Base-by-base conservation (phyloP, 2,797 vertebrate genomes). In the Gobionotothen gibberifrons region DNA sequence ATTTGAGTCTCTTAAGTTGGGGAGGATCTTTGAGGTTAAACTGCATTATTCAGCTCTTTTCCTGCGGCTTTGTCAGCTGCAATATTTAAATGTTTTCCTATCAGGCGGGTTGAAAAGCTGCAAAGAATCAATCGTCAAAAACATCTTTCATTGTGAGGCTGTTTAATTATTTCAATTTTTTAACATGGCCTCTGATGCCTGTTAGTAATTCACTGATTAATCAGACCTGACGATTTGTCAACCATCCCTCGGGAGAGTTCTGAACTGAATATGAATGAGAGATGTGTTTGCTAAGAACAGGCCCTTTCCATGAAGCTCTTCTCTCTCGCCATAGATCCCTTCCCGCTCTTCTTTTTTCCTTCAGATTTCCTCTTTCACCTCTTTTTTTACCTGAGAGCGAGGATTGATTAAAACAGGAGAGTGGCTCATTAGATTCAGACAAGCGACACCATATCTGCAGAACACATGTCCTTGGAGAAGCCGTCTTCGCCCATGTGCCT, bases 361-460 rank as follows among this genome's bases (percentile, higher is more conserved):
- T 48, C 55, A 60, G 13, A 78, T 51, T 79, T 78, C 72, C 58
- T 74, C 51, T 77, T 82, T 64, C 65, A 74, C 58, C 73, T 76
- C 3, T 74, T 81, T 73, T 73, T 19, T 40, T 82, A 78, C 58
- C 72, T 14, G 56, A 52, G 63, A 53, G 48, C 4, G 19, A 72
- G 66, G 78, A 87, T 78, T 86, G 91, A 94, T 93, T 92, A 91
- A 92, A 90, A 86, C 80, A 43, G 81, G 63, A 86, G 79, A 85
- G 86, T 10, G 76, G 58, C 85, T 90, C 89, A 92, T 92, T 91
- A 91, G 87, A 92, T 86, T 81, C 79, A 81, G 89, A 89, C 91
- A 83, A 80, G 87, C 59, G 79, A 88, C 89, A 82, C 78, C 77
- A 75, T 81, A 85, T 89, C 87, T 87, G 85, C 70, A 60, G 78